A percentile compares a stretch with the other conserved stretches of the same genome.
phyloP scores from a whole-genome alignment of 2,113 vertebrate genomes.

The Lipophrys pholis region DNA sequence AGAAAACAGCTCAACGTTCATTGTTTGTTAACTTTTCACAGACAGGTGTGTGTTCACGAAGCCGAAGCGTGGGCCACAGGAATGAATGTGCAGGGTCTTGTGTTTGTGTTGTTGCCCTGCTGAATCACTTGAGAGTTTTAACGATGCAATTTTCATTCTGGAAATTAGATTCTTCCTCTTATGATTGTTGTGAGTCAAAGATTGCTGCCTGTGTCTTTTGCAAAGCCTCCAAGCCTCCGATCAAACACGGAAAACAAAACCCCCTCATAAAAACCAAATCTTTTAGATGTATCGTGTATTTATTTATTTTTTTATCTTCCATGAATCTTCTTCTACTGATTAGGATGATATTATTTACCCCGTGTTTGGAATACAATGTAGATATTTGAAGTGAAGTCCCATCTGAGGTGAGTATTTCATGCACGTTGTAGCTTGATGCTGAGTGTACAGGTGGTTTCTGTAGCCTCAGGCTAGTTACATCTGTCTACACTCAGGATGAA shows the following conservation, averaged over 20 bases:
- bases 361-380: constrained; percentile 23
- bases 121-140: constrained; percentile 25
- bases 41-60: background rate
- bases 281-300: background rate
- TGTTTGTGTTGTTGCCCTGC: background rate
- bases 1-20: background rate
- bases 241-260: constrained; percentile 17
- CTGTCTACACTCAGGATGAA: constrained; percentile 13
- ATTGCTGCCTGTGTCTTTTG: constrained; percentile 18
- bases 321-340: constrained; percentile 16
- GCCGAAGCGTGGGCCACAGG: constrained; percentile 9
- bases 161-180: constrained; percentile 42
- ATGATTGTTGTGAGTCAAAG: constrained; percentile 31
- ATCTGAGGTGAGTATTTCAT: constrained; percentile 55
- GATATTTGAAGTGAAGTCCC: constrained; percentile 22
- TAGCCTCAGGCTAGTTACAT: constrained; percentile 34
- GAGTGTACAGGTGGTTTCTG: constrained; percentile 17
- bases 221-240: constrained; percentile 10
- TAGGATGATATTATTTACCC: constrained; percentile 12
- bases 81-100: constrained; percentile 39
- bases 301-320: constrained; percentile 1
- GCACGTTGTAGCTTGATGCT: background rate
- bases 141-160: constrained; percentile 32
- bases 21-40: constrained; percentile 9
- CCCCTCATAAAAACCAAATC: background rate